Conservation (phyloP, 2,113 vertebrate species). For the Gavialis gangeticus region DNA sequence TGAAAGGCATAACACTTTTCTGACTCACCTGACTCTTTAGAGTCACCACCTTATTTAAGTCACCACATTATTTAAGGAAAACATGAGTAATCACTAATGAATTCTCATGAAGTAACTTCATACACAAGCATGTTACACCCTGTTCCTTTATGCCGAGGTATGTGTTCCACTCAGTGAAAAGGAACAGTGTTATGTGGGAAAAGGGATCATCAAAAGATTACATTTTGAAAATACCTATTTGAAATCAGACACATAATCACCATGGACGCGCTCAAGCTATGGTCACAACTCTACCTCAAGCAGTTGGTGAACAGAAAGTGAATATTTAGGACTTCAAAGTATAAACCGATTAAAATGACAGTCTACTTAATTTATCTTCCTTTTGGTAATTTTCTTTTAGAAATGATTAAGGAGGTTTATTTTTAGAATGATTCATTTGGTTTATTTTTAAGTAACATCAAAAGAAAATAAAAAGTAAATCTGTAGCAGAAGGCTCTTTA, state of each 20-base stretch:
- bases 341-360: constrained; percentile 54
- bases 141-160: constrained; percentile 48
- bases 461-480: constrained; percentile 60
- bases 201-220: constrained; percentile 43
- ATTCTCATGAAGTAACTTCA: constrained; percentile 40
- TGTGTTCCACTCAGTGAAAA: constrained; percentile 58
- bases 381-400: constrained; percentile 52
- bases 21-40: constrained; percentile 72
- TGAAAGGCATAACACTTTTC: constrained; percentile 61
- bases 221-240: constrained; percentile 49
- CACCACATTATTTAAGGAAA: constrained; percentile 53
- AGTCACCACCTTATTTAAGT: constrained; percentile 48
- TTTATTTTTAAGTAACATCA: constrained; percentile 66
- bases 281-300: constrained; percentile 41
- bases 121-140: constrained; percentile 56
- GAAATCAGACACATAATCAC: constrained; percentile 59
- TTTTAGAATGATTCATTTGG: constrained; percentile 51
- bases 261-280: constrained; percentile 21
- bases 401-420: constrained; percentile 44
- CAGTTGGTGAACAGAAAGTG: constrained; percentile 6
- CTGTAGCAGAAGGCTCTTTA: constrained; percentile 17
- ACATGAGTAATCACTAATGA: constrained; percentile 65
- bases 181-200: constrained; percentile 27
- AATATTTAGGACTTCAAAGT: constrained; percentile 49
- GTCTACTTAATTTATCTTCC: constrained; percentile 56